Conservation (phyloP, 2,888 invertebrate species). For the Pardosa pseudoannulata region DNA sequence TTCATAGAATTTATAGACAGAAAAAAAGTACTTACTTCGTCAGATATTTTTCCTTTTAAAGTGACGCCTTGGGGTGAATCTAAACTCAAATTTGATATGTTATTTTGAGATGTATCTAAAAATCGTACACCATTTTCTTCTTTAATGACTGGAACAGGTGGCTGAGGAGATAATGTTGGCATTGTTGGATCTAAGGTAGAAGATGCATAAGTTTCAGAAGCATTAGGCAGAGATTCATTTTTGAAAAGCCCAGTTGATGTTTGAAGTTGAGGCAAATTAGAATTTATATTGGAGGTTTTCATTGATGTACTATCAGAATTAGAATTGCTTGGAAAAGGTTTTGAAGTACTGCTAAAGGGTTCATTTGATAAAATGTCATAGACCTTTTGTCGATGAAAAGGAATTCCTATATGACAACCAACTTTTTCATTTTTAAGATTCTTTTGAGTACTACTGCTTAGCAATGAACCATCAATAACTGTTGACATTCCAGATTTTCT, state of each 20-base stretch:
- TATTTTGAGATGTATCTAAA: slow-evolving; percentile 16
- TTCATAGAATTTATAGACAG: no score
- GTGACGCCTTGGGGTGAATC: slow-evolving; percentile 44
- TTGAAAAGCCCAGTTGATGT: slow-evolving; percentile 80
- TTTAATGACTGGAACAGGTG: slow-evolving; percentile 80
- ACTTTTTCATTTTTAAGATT: background rate
- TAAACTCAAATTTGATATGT: slow-evolving; percentile 39
- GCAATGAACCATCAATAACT: background rate
- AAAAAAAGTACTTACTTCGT: slow-evolving; percentile 41
- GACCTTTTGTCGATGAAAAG: slow-evolving; percentile 44
- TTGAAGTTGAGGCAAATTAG: slow-evolving; percentile 78
- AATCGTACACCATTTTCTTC: slow-evolving; percentile 33
- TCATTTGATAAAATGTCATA: background rate
- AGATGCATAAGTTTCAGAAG: slow-evolving; percentile 85
- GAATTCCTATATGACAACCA: background rate
- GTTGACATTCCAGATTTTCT: background rate
- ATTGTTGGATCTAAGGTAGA: slow-evolving; percentile 83
- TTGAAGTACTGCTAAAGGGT: background rate
- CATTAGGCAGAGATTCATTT: slow-evolving; percentile 83
- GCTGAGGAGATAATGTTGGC: slow-evolving; percentile 86
- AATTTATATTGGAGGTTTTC: slow-evolving; percentile 10
- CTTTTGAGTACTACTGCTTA: background rate
- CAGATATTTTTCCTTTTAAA: slow-evolving; percentile 61
- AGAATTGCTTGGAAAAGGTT: background rate
- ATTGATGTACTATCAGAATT: background rate